Evolutionary conservation across 2,797 vertebrate genomes (phyloP).

Genomic region (Champsocephalus esox): DNA sequence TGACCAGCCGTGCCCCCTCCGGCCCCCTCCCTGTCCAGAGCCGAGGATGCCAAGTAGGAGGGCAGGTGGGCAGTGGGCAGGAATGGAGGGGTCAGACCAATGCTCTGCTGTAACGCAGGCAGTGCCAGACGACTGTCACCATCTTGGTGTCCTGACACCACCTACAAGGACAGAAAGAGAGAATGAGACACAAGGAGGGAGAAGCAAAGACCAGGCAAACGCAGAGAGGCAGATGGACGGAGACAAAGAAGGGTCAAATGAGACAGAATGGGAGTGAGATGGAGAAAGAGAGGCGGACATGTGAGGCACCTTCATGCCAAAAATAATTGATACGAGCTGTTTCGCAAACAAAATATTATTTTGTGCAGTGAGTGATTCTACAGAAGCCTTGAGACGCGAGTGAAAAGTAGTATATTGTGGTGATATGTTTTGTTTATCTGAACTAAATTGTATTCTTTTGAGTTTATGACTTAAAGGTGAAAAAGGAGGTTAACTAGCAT

Average conservation of each 20-base stretch:
- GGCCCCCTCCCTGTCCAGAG: constrained; percentile 89
- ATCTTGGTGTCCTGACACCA: constrained; percentile 89
- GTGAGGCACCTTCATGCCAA: constrained; percentile 15
- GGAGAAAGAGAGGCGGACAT: constrained; percentile 29
- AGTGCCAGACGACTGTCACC: constrained; percentile 88
- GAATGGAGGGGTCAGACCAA: constrained; percentile 87
- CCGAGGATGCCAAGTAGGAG: constrained; percentile 90
- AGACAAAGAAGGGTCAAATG: constrained; percentile 45
- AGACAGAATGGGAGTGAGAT: constrained; percentile 47
- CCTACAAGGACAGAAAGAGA: constrained; percentile 73
- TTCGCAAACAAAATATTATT: constrained; percentile 4
- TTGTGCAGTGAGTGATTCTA: background rate
- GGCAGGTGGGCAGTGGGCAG: constrained; percentile 92
- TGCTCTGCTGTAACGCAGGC: constrained; percentile 89
- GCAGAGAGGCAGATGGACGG: constrained; percentile 36
- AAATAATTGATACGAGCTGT: constrained; percentile 10
- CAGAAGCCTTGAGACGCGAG: too few relatives aligned
- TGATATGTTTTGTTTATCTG: too few relatives aligned
- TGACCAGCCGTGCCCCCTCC: constrained; percentile 80
- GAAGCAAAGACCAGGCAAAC: constrained; percentile 21
- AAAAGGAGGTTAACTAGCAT: too few relatives aligned
- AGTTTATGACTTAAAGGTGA: too few relatives aligned
- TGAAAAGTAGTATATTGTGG: too few relatives aligned
- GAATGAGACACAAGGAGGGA: constrained; percentile 25
- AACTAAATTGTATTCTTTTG: too few relatives aligned